Percentiles rank a stretch among this genome's conserved stretches.
Evolutionary conservation across 2,113 vertebrate species (phyloP).

Genomic region (Caloenas nicobarica): DNA sequence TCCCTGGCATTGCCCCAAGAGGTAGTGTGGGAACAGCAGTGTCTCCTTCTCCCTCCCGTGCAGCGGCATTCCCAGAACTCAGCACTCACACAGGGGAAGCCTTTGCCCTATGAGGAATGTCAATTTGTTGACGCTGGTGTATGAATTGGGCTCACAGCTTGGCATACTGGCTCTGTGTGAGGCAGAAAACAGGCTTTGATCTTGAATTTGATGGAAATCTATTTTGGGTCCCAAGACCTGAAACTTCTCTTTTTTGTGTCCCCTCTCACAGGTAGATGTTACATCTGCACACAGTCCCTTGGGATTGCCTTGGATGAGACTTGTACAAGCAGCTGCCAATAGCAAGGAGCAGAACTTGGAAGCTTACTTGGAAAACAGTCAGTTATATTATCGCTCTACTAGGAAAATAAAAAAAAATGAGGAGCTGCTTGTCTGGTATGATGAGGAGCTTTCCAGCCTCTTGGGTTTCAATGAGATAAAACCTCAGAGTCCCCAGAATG

Average conservation of each 20-base stretch:
- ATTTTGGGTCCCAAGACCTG: background rate
- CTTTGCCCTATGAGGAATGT: background rate
- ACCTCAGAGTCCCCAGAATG: slow-evolving; percentile 62
- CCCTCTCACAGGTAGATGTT: slow-evolving; percentile 78
- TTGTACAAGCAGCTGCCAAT: slow-evolving; percentile 80
- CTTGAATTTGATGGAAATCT: background rate
- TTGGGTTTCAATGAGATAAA: slow-evolving; percentile 82
- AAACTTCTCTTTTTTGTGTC: background rate
- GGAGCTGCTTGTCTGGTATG: slow-evolving; percentile 89
- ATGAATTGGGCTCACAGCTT: background rate
- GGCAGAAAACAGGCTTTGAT: background rate
- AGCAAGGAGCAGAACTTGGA: slow-evolving; percentile 83
- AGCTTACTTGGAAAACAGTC: slow-evolving; percentile 81
- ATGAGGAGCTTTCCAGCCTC: slow-evolving; percentile 83
- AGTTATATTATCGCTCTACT: slow-evolving; percentile 79
- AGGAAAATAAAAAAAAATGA: slow-evolving; percentile 81
- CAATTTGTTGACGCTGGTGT: background rate
- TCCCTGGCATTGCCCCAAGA: background rate
- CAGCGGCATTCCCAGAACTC: background rate
- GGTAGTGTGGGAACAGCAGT: fast-evolving
- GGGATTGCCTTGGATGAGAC: slow-evolving; percentile 81
- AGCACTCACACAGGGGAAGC: background rate
- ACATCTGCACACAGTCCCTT: slow-evolving; percentile 80
- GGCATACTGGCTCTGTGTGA: background rate
- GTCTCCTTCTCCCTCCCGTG: background rate